phyloP scores from a whole-genome alignment of 2,888 invertebrate genomes.

The Drosophila lutescens region DNA sequence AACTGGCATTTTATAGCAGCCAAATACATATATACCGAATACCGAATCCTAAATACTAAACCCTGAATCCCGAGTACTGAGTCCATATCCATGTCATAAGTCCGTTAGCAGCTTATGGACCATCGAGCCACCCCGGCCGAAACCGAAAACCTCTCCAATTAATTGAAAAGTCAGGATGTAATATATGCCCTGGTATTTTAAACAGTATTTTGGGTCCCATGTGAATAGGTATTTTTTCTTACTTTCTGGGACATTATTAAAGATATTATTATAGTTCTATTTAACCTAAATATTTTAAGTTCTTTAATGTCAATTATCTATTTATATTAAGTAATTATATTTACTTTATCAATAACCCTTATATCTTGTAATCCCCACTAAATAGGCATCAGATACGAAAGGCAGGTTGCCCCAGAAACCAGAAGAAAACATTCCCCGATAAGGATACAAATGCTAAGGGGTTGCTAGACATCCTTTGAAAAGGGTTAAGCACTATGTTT shows the following conservation, averaged over 20 bases:
- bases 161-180: constrained; percentile 3
- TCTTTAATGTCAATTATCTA: too few relatives aligned
- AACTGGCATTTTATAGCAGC: constrained; percentile 38
- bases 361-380: constrained; percentile 15
- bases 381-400: not conserved
- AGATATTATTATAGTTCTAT: too few relatives aligned
- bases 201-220: too few relatives aligned
- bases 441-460: constrained; percentile 5
- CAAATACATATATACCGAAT: not conserved
- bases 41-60: not conserved
- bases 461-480: constrained; percentile 10
- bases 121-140: constrained; percentile 1
- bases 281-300: too few relatives aligned
- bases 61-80: not conserved
- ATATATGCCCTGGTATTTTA: too few relatives aligned
- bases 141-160: constrained; percentile 4
- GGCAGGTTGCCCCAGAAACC: constrained; percentile 15
- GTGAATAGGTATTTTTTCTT: too few relatives aligned
- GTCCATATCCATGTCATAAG: constrained; percentile 9
- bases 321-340: too few relatives aligned
- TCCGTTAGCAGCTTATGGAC: constrained; percentile 4
- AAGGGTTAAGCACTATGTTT: constrained; percentile 17
- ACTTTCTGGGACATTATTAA: too few relatives aligned
- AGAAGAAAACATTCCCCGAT: constrained; percentile 4
- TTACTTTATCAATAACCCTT: not conserved